Percentiles rank a stretch among this genome's conserved stretches.
Evolutionary conservation across 2,113 vertebrate species (phyloP).

Genomic region (Rallus limicola): DNA sequence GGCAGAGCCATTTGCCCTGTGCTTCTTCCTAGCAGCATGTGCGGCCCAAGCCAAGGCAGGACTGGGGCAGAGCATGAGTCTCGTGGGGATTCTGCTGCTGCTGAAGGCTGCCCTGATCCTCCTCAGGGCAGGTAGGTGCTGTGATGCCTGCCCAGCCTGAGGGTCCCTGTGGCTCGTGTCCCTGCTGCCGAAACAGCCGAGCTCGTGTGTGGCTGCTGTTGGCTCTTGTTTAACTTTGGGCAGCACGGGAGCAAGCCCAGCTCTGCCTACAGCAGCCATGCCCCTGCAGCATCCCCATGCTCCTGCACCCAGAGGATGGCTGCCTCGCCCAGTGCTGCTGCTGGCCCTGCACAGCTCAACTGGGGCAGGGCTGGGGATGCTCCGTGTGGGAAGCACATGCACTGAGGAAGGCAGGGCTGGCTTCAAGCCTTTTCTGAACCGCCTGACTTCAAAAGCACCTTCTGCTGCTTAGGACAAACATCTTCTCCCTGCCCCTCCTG

Average conservation of each 20-base stretch:
- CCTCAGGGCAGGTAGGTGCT: fast-evolving
- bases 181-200: background rate
- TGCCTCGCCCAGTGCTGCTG: fast-evolving
- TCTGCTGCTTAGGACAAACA: background rate
- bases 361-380: fast-evolving
- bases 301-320: fast-evolving
- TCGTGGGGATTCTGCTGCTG: fast-evolving
- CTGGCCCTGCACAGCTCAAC: fast-evolving
- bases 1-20: background rate
- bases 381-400: fast-evolving
- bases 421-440: background rate
- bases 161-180: fast-evolving
- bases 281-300: fast-evolving
- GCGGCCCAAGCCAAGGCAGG: background rate
- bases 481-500: background rate
- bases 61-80: background rate
- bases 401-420: background rate
- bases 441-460: background rate
- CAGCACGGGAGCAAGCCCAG: background rate
- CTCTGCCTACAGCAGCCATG: fast-evolving
- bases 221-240: background rate
- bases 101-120: background rate
- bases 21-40: background rate
- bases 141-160: background rate
- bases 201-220: too few species aligned